These are phyloP conservation scores for Macrosteles quadrilineatus DNA, from an alignment of 1,140 invertebrate species.

Conservation along the genomic window DNA sequence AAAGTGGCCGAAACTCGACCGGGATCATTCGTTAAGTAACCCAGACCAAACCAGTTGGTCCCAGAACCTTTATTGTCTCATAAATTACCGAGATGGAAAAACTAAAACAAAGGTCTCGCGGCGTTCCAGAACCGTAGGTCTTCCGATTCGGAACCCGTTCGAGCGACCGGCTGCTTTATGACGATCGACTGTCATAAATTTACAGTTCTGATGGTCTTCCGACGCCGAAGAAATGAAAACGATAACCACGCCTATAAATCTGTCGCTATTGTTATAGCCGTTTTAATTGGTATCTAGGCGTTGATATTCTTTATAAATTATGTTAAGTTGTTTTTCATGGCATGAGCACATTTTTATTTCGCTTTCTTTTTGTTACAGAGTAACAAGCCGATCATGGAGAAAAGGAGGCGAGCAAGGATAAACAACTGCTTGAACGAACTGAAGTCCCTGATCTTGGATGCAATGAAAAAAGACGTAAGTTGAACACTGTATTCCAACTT, in stretches of 20 bases:
- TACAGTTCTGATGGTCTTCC: not conserved
- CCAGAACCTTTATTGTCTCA: not conserved
- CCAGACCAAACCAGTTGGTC: not conserved
- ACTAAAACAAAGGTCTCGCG: conserved; percentile 1
- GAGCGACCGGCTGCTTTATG: not conserved
- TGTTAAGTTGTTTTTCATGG: no score
- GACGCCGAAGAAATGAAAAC: conserved; percentile 2
- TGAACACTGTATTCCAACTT: no score
- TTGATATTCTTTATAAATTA: no score
- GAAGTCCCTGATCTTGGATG: conserved; percentile 86
- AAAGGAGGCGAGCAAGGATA: conserved; percentile 87
- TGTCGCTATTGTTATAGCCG: not conserved
- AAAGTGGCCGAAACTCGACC: not conserved
- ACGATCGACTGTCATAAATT: conserved; percentile 3
- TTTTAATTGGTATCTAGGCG: no score
- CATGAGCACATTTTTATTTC: no score
- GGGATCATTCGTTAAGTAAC: not conserved
- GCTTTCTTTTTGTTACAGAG: conserved; percentile 64
- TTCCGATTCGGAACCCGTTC: not conserved
- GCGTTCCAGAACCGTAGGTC: not conserved
- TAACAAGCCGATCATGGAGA: conserved; percentile 96
- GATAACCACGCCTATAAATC: not conserved
- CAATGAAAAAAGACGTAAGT: conserved; percentile 94
- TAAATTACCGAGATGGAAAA: not conserved
- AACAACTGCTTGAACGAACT: conserved; percentile 92